A percentile compares a stretch with the other conserved stretches of the same genome.
phyloP scores from a whole-genome alignment of 1,140 invertebrate genomes.

The Rhagoletis zephyria region DNA sequence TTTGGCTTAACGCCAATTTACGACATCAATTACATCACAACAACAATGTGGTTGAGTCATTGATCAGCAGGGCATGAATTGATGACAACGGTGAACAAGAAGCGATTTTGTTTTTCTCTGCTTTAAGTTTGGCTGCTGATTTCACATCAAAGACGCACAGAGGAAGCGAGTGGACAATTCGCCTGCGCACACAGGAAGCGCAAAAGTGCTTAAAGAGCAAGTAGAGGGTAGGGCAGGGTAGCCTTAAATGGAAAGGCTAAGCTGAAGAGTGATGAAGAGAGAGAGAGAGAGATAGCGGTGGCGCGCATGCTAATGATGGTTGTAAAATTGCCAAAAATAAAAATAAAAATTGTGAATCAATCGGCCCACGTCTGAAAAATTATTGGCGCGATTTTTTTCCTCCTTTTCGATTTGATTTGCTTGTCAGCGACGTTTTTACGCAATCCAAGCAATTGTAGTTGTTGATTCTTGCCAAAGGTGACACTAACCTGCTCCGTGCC shows the following conservation, averaged over 20 bases:
- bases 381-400: too few relatives aligned
- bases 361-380: constrained; percentile 7
- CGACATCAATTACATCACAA: constrained; percentile 19
- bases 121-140: not conserved
- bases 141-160: not conserved
- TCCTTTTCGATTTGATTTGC: not conserved
- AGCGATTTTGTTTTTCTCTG: not conserved
- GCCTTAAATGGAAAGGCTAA: too few relatives aligned
- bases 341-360: not conserved
- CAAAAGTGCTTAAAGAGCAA: not conserved
- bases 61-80: constrained; percentile 47
- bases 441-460: not conserved
- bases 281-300: not conserved
- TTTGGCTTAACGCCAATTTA: constrained; percentile 42
- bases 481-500: not conserved
- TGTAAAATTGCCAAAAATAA: constrained; percentile 14
- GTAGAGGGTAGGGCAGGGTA: not conserved
- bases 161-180: not conserved
- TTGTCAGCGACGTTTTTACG: not conserved
- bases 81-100: constrained; percentile 43
- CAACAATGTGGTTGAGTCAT: constrained; percentile 25
- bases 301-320: constrained; percentile 22
- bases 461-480: not conserved
- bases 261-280: not conserved
- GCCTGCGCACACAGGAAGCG: constrained; percentile 36